Evolutionary conservation across 2,113 vertebrate species (phyloP).

Genomic region (Dermatemys mawii): DNA sequence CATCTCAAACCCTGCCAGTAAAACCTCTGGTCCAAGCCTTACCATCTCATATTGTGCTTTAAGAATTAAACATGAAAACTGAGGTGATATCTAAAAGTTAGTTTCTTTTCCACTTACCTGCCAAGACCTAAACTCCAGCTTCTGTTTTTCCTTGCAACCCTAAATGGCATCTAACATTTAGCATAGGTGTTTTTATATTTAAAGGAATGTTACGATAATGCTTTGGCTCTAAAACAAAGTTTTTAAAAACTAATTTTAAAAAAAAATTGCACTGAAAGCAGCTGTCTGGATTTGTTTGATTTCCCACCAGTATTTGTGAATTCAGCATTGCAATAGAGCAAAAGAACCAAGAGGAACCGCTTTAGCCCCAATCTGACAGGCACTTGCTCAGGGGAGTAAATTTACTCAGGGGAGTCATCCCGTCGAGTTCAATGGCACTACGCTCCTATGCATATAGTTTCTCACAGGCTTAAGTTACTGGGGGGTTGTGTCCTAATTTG

Average conservation of each 20-base stretch:
- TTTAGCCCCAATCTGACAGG: background rate
- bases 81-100: background rate
- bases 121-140: background rate
- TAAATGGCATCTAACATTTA: rapidly evolving
- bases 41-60: background rate
- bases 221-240: background rate
- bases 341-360: background rate
- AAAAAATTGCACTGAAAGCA: background rate
- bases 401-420: background rate
- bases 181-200: background rate
- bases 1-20: background rate
- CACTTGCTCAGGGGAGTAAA: background rate
- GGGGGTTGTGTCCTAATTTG: background rate
- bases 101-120: conserved; percentile 27
- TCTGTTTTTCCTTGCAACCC: rapidly evolving
- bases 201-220: background rate
- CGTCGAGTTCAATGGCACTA: background rate
- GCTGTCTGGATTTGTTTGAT: background rate
- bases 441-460: background rate
- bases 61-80: background rate
- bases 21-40: background rate
- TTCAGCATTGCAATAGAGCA: background rate
- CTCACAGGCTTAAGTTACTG: rapidly evolving
- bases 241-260: background rate
- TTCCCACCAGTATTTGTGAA: background rate